Percentiles rank a stretch among this genome's conserved stretches.
Evolutionary conservation across 1,140 invertebrate species (phyloP).

Genomic region (Tetraneura akinire): DNA sequence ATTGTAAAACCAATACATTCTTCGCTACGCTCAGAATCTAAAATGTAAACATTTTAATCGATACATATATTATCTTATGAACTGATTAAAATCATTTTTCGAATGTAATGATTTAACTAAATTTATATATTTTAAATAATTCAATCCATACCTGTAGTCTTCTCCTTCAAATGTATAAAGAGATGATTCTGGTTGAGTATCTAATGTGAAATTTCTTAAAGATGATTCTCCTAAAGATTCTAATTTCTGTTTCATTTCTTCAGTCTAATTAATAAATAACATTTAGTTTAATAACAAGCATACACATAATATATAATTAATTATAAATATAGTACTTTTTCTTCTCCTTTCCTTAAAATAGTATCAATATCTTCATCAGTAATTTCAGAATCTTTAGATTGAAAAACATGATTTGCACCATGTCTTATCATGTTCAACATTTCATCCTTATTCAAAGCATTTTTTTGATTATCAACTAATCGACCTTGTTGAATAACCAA

Average conservation of each 20-base stretch:
- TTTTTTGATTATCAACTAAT: constrained; percentile 82
- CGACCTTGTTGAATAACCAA: constrained; percentile 96
- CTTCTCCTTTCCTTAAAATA: constrained; percentile 89
- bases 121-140: too few species aligned
- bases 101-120: too few species aligned
- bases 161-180: constrained; percentile 97
- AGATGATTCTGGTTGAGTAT: constrained; percentile 75
- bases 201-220: constrained; percentile 92
- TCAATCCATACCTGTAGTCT: constrained; percentile 64
- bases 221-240: constrained; percentile 89
- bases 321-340: constrained; percentile 65
- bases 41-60: too few species aligned
- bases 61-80: too few species aligned
- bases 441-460: constrained; percentile 94
- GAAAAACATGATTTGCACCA: constrained; percentile 98
- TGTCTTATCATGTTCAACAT: constrained; percentile 99
- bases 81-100: too few species aligned
- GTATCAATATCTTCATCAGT: constrained; percentile 98
- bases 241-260: constrained; percentile 89
- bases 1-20: too few species aligned
- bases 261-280: constrained; percentile 67
- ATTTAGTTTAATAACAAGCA: not conserved
- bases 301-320: not conserved
- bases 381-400: constrained; percentile 96
- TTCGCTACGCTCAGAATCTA: too few species aligned